Conservation (phyloP, 1,140 invertebrate species). For the Parapsyche elsis region DNA sequence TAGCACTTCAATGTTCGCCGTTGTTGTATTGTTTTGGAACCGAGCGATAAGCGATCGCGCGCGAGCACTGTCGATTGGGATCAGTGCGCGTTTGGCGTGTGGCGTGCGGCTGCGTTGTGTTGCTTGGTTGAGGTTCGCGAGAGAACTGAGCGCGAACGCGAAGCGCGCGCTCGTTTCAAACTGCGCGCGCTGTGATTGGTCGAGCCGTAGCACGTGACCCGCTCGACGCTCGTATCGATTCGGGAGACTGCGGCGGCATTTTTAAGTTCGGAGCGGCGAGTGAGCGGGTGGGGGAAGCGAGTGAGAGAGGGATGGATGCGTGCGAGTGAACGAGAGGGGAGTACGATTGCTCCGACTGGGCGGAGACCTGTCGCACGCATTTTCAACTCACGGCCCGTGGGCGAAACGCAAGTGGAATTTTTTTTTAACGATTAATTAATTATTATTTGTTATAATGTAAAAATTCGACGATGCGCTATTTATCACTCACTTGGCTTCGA, state of each 20-base stretch:
- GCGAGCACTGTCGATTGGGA: conserved; percentile 51
- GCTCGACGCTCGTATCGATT: conserved; percentile 73
- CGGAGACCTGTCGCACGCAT: conserved; percentile 24
- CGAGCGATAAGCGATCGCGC: too few species aligned
- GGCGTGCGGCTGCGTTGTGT: too few species aligned
- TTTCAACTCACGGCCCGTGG: conserved; percentile 5
- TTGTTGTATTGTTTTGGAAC: too few species aligned
- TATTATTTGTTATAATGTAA: too few species aligned
- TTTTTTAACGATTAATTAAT: neutral
- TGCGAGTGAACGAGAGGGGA: neutral
- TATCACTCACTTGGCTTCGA: too few species aligned
- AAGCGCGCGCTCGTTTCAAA: conserved; percentile 54
- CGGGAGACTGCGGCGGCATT: conserved; percentile 77
- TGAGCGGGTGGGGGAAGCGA: conserved; percentile 25
- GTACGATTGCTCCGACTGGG: conserved; percentile 7
- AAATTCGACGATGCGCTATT: too few species aligned
- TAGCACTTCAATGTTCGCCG: neutral
- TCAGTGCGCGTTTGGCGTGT: too few species aligned
- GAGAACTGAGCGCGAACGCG: conserved; percentile 23
- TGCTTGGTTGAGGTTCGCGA: conserved; percentile 56
- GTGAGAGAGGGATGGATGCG: neutral
- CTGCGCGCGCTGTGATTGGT: conserved; percentile 63
- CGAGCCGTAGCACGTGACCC: conserved; percentile 70
- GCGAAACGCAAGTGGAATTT: neutral
- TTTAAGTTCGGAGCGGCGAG: conserved; percentile 72